A percentile compares a stretch with the other conserved stretches of the same genome.
Evolutionary conservation across 2,113 vertebrate genomes (phyloP).

Genomic region (Lasiurus cinereus): DNA sequence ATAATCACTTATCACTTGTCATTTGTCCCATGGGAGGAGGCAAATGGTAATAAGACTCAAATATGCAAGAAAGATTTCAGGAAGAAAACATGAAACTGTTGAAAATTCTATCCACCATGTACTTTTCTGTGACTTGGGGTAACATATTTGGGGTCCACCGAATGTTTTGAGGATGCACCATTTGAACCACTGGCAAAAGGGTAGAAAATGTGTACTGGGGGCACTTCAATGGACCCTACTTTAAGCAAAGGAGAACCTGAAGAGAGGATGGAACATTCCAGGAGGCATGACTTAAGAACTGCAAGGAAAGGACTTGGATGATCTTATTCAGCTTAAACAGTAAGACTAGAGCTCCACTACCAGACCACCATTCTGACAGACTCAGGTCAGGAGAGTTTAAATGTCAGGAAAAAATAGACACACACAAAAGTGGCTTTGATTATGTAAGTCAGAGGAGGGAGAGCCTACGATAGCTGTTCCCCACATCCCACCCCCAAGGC

Average conservation of each 20-base stretch:
- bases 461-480: neutral
- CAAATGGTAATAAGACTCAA: neutral
- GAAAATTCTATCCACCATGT: neutral
- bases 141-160: neutral
- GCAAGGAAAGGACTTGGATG: neutral
- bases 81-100: neutral
- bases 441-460: slow-evolving; percentile 38
- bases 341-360: neutral
- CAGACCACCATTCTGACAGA: neutral
- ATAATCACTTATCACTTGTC: neutral
- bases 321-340: neutral
- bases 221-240: neutral
- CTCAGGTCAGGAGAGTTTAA: slow-evolving; percentile 43
- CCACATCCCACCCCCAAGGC: neutral
- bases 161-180: neutral
- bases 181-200: neutral
- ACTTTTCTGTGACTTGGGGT: neutral
- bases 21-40: neutral
- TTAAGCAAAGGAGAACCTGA: neutral
- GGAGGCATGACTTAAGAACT: neutral
- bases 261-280: neutral
- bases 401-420: slow-evolving; percentile 78
- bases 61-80: neutral
- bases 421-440: slow-evolving; percentile 79
- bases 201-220: neutral